Conservation (phyloP, 1,140 invertebrate genomes). For the Mamestra configurata region DNA sequence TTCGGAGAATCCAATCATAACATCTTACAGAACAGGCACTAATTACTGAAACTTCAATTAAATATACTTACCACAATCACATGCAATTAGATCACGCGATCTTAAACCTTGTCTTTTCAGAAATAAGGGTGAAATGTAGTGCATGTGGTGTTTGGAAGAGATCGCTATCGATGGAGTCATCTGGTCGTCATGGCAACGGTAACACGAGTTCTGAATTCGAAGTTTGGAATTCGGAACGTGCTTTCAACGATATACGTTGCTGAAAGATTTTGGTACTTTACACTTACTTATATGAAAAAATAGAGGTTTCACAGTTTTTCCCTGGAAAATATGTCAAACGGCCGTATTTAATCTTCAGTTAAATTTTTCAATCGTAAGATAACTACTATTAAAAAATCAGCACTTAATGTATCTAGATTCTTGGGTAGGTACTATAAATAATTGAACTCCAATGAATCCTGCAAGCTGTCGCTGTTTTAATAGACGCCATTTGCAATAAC, state of each 20-base stretch:
- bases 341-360: too few relatives aligned
- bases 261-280: constrained; percentile 25
- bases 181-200: constrained; percentile 44
- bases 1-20: constrained; percentile 11
- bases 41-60: constrained; percentile 51
- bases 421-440: too few relatives aligned
- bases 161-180: constrained; percentile 47
- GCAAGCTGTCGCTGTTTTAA: constrained; percentile 1
- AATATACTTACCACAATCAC: constrained; percentile 12
- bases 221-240: constrained; percentile 47
- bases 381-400: too few relatives aligned
- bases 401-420: too few relatives aligned
- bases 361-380: too few relatives aligned
- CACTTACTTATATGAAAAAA: neutral
- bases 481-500: constrained; percentile 7
- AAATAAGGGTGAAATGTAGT: constrained; percentile 10
- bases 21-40: constrained; percentile 21
- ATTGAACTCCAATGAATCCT: constrained; percentile 8
- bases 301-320: too few relatives aligned
- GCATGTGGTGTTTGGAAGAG: neutral
- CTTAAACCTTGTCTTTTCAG: neutral
- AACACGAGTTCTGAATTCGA: constrained; percentile 46
- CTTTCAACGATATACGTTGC: neutral
- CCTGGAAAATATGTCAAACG: too few relatives aligned
- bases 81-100: neutral